phyloP scores from a whole-genome alignment of 2,113 vertebrate species.

The Puma concolor region DNA sequence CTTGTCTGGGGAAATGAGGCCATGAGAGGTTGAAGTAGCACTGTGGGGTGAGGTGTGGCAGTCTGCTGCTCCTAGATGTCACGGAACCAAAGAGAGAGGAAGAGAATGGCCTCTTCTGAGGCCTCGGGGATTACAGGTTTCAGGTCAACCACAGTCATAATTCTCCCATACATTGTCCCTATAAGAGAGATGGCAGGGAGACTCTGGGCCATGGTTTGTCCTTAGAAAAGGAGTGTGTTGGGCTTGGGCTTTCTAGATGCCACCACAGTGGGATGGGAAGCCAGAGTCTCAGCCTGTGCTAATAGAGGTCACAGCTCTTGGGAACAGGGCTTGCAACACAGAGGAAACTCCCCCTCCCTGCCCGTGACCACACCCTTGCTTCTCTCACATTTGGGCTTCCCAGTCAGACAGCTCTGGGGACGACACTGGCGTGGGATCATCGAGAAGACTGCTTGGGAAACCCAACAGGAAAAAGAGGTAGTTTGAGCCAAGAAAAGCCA shows the following conservation, averaged over 20 bases:
- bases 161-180: neutral
- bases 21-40: neutral
- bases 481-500: neutral
- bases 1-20: neutral
- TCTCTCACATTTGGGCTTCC: neutral
- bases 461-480: conserved; percentile 35
- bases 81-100: neutral
- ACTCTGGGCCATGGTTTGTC: neutral
- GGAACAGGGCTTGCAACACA: conserved; percentile 49
- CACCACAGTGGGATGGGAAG: conserved; percentile 10
- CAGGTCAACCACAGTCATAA: neutral
- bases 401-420: neutral
- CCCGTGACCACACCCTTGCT: neutral
- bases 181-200: neutral
- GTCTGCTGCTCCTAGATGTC: neutral
- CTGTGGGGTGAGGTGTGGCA: neutral
- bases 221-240: neutral
- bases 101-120: neutral
- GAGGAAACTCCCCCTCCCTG: conserved; percentile 55
- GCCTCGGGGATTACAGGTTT: neutral
- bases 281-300: neutral
- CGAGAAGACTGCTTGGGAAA: conserved; percentile 1
- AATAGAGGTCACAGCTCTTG: neutral
- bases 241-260: neutral
- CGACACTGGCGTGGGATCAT: neutral